phyloP scores from a whole-genome alignment of 35 echinoderm and acorn worm species.

The Apostichopus parvimensis region DNA sequence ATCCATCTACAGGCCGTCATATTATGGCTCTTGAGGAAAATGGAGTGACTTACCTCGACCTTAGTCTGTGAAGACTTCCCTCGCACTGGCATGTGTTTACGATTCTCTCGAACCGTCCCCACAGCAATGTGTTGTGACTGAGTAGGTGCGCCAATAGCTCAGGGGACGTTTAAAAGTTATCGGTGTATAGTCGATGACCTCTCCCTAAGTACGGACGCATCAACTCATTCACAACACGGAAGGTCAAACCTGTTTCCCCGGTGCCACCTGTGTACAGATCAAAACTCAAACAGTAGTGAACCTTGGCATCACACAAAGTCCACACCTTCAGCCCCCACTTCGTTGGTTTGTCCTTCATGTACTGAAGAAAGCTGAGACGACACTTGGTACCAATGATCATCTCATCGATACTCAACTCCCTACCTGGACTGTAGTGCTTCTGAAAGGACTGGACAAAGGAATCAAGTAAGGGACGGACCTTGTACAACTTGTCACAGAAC shows the following conservation, averaged over 20 bases:
- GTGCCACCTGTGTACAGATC: slow-evolving; percentile 32
- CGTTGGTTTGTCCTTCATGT: too few relatives aligned
- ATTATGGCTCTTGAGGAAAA: too few relatives aligned
- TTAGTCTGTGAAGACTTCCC: not conserved
- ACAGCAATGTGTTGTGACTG: slow-evolving; percentile 39
- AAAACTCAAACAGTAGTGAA: slow-evolving; percentile 19
- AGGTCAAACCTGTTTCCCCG: slow-evolving; percentile 26
- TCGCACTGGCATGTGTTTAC: not conserved
- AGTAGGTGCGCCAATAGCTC: slow-evolving; percentile 5
- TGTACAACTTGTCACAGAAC: too few relatives aligned
- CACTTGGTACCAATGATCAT: too few relatives aligned
- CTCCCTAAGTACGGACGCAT: slow-evolving; percentile 15
- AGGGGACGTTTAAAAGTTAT: slow-evolving; percentile 37
- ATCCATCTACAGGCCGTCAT: too few relatives aligned
- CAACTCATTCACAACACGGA: slow-evolving; percentile 40
- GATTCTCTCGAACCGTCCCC: slow-evolving; percentile 34
- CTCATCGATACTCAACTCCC: too few relatives aligned
- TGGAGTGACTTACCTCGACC: too few relatives aligned
- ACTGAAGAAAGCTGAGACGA: too few relatives aligned
- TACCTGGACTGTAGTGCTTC: too few relatives aligned
- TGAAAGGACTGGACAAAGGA: too few relatives aligned
- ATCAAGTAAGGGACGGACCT: too few relatives aligned
- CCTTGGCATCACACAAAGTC: slow-evolving; percentile 18
- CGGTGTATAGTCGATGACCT: slow-evolving; percentile 27
- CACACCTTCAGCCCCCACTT: slow-evolving; percentile 27